These are phyloP conservation scores for Folsomia candida DNA, from an alignment of 2,888 invertebrate species.

Conservation along the genomic window DNA sequence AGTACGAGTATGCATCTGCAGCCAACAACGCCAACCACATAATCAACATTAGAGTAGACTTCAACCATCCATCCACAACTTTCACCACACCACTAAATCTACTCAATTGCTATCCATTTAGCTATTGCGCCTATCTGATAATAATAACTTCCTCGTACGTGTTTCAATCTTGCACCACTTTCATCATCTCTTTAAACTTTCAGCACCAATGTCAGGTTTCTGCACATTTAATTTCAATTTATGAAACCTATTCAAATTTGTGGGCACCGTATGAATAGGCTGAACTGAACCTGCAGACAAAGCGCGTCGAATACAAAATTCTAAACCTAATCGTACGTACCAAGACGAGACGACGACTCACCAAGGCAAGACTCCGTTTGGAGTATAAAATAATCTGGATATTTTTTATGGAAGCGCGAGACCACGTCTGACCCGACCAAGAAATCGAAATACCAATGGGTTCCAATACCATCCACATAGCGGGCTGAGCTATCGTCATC, in stretches of 20 bases:
- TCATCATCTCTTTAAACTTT: too few relatives aligned
- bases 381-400: conserved; percentile 70
- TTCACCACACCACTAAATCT: neutral
- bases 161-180: too few relatives aligned
- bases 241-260: too few relatives aligned
- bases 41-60: neutral
- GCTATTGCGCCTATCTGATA: neutral
- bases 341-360: conserved; percentile 53
- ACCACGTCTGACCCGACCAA: conserved; percentile 62
- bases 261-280: too few relatives aligned
- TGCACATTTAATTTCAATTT: too few relatives aligned
- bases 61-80: neutral
- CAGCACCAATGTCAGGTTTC: too few relatives aligned
- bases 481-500: conserved; percentile 52
- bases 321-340: too few relatives aligned
- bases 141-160: too few relatives aligned
- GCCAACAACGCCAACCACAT: neutral
- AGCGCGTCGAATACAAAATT: too few relatives aligned
- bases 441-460: conserved; percentile 80
- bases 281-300: too few relatives aligned
- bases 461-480: conserved; percentile 71
- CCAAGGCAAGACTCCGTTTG: conserved; percentile 79
- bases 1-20: neutral
- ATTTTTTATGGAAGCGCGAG: conserved; percentile 61
- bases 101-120: neutral